phyloP scores from a whole-genome alignment of 2,113 vertebrate species.

The Silurus asotus region DNA sequence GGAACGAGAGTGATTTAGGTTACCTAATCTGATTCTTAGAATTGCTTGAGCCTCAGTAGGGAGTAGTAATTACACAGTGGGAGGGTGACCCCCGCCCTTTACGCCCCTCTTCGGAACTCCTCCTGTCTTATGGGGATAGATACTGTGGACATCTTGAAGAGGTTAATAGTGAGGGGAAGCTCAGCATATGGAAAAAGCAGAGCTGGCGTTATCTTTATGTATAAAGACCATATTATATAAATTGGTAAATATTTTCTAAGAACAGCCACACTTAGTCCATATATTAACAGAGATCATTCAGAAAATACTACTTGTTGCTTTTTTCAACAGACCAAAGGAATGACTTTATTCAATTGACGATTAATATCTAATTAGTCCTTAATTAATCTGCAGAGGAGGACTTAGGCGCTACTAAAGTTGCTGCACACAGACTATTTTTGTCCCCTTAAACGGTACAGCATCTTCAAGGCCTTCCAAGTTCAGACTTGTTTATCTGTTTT shows the following conservation, averaged over 20 bases:
- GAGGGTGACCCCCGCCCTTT: constrained; percentile 60
- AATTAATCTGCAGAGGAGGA: constrained; percentile 44
- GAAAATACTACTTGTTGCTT: constrained; percentile 43
- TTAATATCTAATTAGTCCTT: constrained; percentile 33
- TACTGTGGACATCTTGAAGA: background rate
- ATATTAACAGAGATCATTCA: constrained; percentile 40
- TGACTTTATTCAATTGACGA: constrained; percentile 42
- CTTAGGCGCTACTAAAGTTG: constrained; percentile 21
- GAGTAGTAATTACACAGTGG: constrained; percentile 82
- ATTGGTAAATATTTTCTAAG: constrained; percentile 42
- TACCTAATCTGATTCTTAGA: constrained; percentile 81
- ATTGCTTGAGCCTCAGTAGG: constrained; percentile 74
- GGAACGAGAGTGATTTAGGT: constrained; percentile 75
- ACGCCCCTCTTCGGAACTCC: constrained; percentile 6
- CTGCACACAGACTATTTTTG: constrained; percentile 28
- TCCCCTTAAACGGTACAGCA: background rate
- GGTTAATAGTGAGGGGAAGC: constrained; percentile 18
- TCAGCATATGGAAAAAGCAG: constrained; percentile 2
- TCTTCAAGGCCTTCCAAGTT: constrained; percentile 33
- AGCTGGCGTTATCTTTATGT: background rate
- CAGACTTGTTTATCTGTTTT: constrained; percentile 36
- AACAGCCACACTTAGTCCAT: constrained; percentile 18
- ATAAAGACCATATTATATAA: constrained; percentile 38
- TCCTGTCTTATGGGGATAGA: constrained; percentile 28
- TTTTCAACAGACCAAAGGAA: constrained; percentile 16